Percentiles rank a stretch among this genome's conserved stretches.
phyloP scores from a whole-genome alignment of 1,140 invertebrate species.

The Eumeta japonica region DNA sequence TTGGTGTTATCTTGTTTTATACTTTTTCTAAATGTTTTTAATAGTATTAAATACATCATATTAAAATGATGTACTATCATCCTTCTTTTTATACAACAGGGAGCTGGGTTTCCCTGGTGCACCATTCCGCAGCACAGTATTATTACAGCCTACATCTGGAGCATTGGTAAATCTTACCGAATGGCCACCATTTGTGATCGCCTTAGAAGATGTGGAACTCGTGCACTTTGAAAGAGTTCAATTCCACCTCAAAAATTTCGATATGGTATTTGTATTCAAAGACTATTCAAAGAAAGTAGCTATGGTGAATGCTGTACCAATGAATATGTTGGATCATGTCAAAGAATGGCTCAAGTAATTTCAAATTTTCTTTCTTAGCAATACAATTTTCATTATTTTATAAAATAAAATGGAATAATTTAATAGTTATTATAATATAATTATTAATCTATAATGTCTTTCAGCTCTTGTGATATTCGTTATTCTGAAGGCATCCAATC shows the following conservation, averaged over 20 bases:
- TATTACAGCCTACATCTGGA: slow-evolving; percentile 94
- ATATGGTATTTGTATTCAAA: slow-evolving; percentile 99
- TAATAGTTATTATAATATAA: neutral
- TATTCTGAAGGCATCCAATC: slow-evolving; percentile 99
- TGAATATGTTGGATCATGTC: slow-evolving; percentile 98
- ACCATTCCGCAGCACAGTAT: slow-evolving; percentile 94
- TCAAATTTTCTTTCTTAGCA: no score
- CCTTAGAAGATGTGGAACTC: slow-evolving; percentile 94
- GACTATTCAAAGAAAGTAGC: slow-evolving; percentile 92
- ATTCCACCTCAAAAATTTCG: slow-evolving; percentile 98
- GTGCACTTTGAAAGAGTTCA: slow-evolving; percentile 99
- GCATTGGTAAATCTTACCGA: slow-evolving; percentile 97
- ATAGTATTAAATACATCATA: no score
- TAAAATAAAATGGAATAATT: no score
- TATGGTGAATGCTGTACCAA: slow-evolving; percentile 97
- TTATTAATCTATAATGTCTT: slow-evolving; percentile 14
- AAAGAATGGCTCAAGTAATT: slow-evolving; percentile 99
- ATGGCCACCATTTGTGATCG: slow-evolving; percentile 99
- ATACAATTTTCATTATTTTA: slow-evolving; percentile 7
- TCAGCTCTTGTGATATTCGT: slow-evolving; percentile 90
- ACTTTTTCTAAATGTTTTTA: no score
- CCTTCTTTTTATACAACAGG: no score
- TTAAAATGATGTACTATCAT: no score
- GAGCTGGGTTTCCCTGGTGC: slow-evolving; percentile 97
- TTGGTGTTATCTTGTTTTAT: no score